Conservation (phyloP, 2,888 invertebrate species). For the Orthonevra nobilis region DNA sequence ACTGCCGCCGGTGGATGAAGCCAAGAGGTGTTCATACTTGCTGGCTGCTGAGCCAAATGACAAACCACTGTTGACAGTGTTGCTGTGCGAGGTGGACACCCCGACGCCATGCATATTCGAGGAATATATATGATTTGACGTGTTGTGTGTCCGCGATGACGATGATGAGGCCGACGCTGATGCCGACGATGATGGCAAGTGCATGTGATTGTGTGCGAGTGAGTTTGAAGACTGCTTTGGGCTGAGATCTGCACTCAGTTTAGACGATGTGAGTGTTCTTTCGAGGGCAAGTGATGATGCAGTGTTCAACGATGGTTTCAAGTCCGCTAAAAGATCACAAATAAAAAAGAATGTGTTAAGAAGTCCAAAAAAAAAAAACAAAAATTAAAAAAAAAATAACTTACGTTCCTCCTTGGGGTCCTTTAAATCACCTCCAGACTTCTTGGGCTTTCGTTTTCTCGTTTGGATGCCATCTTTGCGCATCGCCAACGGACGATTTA, state of each 20-base stretch:
- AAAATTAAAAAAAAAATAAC: conserved; percentile 18
- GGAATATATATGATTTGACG: conserved; percentile 75
- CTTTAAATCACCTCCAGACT: conserved; percentile 82
- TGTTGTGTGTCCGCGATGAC: conserved; percentile 70
- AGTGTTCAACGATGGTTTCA: conserved; percentile 76
- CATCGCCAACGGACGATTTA: conserved; percentile 96
- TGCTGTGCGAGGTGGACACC: conserved; percentile 58
- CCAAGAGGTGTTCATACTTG: conserved; percentile 75
- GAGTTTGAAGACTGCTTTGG: conserved; percentile 71
- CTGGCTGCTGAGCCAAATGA: conserved; percentile 74
- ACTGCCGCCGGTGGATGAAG: conserved; percentile 69
- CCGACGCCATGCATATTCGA: conserved; percentile 71
- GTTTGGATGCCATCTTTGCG: conserved; percentile 98
- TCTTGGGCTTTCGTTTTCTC: conserved; percentile 95
- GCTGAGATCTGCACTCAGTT: conserved; percentile 69
- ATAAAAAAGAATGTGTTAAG: conserved; percentile 2
- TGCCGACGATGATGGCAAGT: conserved; percentile 71
- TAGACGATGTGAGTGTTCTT: conserved; percentile 63
- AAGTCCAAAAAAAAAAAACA: conserved; percentile 5
- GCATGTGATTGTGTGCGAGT: conserved; percentile 67
- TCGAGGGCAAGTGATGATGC: conserved; percentile 75
- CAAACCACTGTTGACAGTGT: conserved; percentile 71
- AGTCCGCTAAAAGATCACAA: conserved; percentile 72
- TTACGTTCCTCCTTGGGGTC: conserved; percentile 76
- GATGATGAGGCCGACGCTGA: conserved; percentile 66